Evolutionary conservation across 2,888 invertebrate genomes (phyloP).

Genomic region (Athalia circularis): DNA sequence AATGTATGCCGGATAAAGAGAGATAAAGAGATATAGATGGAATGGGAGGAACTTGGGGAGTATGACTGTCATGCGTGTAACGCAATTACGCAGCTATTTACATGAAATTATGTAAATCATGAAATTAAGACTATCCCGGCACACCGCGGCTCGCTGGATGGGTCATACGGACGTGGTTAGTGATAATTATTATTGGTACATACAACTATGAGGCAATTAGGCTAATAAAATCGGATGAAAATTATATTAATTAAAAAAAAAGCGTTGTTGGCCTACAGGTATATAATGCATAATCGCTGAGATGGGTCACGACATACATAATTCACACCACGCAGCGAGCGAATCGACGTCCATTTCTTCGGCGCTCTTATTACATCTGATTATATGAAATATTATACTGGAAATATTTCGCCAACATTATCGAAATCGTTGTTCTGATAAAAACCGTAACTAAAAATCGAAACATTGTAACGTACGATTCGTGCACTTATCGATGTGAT

Average conservation of each 20-base stretch:
- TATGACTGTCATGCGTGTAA: constrained; percentile 42
- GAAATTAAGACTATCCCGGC: constrained; percentile 30
- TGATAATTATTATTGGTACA: constrained; percentile 35
- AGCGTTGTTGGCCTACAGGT: constrained; percentile 5
- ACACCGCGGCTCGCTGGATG: neutral
- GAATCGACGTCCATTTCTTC: constrained; percentile 21
- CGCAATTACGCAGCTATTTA: constrained; percentile 39
- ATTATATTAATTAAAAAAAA: constrained; percentile 27
- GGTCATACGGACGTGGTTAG: constrained; percentile 40
- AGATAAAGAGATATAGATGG: neutral
- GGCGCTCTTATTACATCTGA: neutral
- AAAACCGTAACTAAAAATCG: too few relatives aligned
- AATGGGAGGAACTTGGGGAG: neutral
- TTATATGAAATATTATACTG: too few relatives aligned
- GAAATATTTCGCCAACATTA: too few relatives aligned
- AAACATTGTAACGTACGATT: too few relatives aligned
- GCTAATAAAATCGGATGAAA: constrained; percentile 33
- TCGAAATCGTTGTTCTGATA: too few relatives aligned
- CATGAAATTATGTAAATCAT: constrained; percentile 42
- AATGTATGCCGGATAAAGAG: neutral
- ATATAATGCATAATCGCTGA: neutral
- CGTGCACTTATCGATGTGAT: too few relatives aligned
- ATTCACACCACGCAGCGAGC: constrained; percentile 17
- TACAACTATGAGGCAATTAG: constrained; percentile 30
- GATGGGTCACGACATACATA: neutral